A percentile compares a stretch with the other conserved stretches of the same genome.
phyloP scores from a whole-genome alignment of 1,140 invertebrate species.

The Bathynomus jamesi region DNA sequence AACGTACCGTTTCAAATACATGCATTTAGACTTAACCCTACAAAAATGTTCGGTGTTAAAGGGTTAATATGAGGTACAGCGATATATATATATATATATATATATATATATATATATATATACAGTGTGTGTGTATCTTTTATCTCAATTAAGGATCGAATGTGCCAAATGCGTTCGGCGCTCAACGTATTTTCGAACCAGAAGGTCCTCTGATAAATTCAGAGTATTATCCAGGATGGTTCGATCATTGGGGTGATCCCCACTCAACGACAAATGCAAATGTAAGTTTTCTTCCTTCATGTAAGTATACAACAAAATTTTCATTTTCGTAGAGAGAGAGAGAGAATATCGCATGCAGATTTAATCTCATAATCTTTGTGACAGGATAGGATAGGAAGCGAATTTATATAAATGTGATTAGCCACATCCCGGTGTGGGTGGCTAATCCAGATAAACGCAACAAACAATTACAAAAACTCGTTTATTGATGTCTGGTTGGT shows the following conservation, averaged over 20 bases:
- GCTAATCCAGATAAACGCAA: no score
- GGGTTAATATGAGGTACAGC: background rate
- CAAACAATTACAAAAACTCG: no score
- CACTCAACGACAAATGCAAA: conserved; percentile 33
- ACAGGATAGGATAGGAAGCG: no score
- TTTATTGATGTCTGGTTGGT: no score
- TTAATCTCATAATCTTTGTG: no score
- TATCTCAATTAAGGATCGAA: background rate
- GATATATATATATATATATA: background rate
- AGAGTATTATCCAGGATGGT: conserved; percentile 43
- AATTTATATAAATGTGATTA: no score
- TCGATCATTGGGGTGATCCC: conserved; percentile 41
- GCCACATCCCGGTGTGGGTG: no score
- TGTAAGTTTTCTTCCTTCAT: conserved; percentile 7
- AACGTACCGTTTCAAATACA: background rate
- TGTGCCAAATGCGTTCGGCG: conserved; percentile 25
- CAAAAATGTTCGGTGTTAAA: background rate
- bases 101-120: background rate
- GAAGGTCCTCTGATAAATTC: conserved; percentile 42
- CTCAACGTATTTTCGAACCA: conserved; percentile 37
- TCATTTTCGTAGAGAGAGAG: no score
- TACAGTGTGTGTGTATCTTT: background rate
- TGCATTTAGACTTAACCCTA: background rate
- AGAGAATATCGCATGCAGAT: no score
- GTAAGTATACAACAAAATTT: no score